phyloP scores from a whole-genome alignment of 2,888 invertebrate species.

The Orthosia gracilis region DNA sequence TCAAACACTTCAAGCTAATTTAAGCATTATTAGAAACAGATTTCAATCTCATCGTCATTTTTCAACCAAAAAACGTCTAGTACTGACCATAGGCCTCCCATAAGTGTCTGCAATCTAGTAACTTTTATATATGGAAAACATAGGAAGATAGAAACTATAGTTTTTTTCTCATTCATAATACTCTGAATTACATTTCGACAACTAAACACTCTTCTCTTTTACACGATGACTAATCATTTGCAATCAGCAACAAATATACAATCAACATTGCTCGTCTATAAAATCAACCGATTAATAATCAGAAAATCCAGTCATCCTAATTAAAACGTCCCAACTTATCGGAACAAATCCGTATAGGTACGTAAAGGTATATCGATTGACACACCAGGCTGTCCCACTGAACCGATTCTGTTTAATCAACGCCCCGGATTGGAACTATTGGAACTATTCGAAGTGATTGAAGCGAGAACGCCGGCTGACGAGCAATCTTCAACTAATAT shows the following conservation, averaged over 20 bases:
- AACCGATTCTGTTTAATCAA: slow-evolving; percentile 89
- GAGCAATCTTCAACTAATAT: slow-evolving; percentile 91
- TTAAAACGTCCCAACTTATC: slow-evolving; percentile 22
- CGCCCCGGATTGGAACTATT: slow-evolving; percentile 84
- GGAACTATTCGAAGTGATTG: slow-evolving; percentile 85
- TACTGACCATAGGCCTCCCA: too few species aligned
- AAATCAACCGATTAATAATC: neutral
- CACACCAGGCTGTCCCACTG: slow-evolving; percentile 82
- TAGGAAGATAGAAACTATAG: too few species aligned
- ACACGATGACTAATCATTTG: neutral
- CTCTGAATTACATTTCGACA: too few species aligned
- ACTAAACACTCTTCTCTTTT: neutral
- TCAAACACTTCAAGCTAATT: neutral
- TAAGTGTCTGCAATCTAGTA: too few species aligned
- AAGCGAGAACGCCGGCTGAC: slow-evolving; percentile 86
- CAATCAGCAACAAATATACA: neutral
- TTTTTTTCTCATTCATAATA: too few species aligned
- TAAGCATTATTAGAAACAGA: neutral
- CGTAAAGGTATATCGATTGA: slow-evolving; percentile 68
- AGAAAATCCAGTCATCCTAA: slow-evolving; percentile 6
- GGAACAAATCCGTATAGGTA: slow-evolving; percentile 31
- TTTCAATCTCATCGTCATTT: neutral
- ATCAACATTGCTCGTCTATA: neutral
- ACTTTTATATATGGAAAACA: too few species aligned
- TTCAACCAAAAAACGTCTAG: too few species aligned